Percentiles rank a stretch among this genome's conserved stretches.
Evolutionary conservation across 1,140 invertebrate genomes (phyloP).

Genomic region (Agraylea sexmaculata): DNA sequence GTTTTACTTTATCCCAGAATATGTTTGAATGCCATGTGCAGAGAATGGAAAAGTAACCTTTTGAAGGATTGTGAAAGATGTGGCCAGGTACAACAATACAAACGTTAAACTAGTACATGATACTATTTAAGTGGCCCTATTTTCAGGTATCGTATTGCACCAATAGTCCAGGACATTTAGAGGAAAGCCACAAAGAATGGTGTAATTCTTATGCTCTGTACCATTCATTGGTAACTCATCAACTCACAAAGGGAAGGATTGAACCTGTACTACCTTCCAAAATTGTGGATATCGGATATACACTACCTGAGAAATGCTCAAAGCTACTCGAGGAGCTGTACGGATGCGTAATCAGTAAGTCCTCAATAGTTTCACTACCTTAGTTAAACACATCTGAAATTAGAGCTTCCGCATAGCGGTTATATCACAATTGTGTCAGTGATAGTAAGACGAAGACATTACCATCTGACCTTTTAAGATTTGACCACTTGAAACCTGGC

Average conservation of each 20-base stretch:
- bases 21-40: conserved; percentile 40
- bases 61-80: conserved; percentile 44
- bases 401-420: too few relatives aligned
- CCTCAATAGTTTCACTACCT: neutral
- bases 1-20: conserved; percentile 52
- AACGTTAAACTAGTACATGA: conserved; percentile 19
- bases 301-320: conserved; percentile 38
- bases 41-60: conserved; percentile 35
- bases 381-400: too few relatives aligned
- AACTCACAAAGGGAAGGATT: conserved; percentile 40
- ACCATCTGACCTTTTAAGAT: too few relatives aligned
- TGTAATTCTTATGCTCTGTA: conserved; percentile 42
- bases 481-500: too few relatives aligned
- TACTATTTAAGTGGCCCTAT: conserved; percentile 18
- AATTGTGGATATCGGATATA: conserved; percentile 27
- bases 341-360: conserved; percentile 33
- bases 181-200: conserved; percentile 35
- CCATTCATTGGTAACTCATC: conserved; percentile 38
- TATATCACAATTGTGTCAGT: too few relatives aligned
- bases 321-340: conserved; percentile 38
- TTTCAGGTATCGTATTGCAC: conserved; percentile 38
- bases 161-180: conserved; percentile 34
- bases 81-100: conserved; percentile 38
- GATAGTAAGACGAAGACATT: too few relatives aligned
- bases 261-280: conserved; percentile 44